Conservation (phyloP, 2,113 vertebrate species). For the Callorhinus ursinus region DNA sequence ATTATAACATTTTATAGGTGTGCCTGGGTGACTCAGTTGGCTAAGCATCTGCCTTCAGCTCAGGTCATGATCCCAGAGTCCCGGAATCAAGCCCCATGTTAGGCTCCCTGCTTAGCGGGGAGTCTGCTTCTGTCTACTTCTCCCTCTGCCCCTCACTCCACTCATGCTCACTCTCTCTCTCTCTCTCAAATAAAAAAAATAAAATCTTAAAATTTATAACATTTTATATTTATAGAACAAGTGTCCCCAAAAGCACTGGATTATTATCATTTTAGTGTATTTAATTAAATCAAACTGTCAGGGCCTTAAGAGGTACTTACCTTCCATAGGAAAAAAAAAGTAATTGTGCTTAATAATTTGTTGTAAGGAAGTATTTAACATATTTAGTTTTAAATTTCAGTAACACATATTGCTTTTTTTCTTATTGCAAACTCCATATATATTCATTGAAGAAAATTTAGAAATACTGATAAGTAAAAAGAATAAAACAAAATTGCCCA, state of each 20-base stretch:
- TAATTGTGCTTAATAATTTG: not conserved
- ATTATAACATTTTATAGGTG: not conserved
- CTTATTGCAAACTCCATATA: not conserved
- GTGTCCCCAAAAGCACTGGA: not conserved
- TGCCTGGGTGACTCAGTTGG: no score
- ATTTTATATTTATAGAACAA: not conserved
- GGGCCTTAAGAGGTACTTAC: not conserved
- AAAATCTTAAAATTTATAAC: no score
- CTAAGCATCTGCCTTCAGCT: no score
- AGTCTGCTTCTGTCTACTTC: no score
- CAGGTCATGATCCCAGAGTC: no score
- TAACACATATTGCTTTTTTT: not conserved
- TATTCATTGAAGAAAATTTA: not conserved
- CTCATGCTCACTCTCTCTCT: no score
- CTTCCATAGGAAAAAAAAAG: not conserved
- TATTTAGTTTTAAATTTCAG: not conserved
- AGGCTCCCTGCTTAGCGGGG: no score
- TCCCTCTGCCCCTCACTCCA: no score
- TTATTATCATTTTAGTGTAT: not conserved
- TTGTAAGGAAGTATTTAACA: not conserved
- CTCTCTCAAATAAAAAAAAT: no score
- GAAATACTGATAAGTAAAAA: not conserved
- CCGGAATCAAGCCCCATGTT: no score
- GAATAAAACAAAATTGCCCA: not conserved
- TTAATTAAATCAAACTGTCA: conserved; percentile 18